Conservation (phyloP, 1,140 invertebrate genomes). For the Drosophila bocki region DNA sequence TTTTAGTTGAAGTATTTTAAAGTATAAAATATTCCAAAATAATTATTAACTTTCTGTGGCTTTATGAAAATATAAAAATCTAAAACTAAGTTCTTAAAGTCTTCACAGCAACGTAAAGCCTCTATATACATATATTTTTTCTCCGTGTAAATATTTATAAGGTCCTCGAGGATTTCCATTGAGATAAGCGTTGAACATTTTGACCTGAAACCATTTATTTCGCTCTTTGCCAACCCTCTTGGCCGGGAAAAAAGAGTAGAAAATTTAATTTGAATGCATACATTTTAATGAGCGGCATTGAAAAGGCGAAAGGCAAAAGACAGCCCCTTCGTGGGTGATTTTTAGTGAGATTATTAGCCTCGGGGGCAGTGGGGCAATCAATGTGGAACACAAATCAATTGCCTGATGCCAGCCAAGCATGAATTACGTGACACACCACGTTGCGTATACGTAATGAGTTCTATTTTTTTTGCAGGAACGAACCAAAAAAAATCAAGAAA, state of each 20-base stretch:
- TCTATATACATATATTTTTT: background rate
- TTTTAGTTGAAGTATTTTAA: rapidly evolving
- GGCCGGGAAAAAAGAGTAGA: conserved; percentile 8
- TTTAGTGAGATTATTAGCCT: conserved; percentile 33
- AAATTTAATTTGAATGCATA: conserved; percentile 73
- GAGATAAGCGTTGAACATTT: conserved; percentile 75
- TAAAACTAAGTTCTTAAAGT: too few species aligned
- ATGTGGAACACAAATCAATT: conserved; percentile 73
- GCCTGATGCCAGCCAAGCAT: conserved; percentile 58
- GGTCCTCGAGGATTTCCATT: conserved; percentile 78
- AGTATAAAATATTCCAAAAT: background rate
- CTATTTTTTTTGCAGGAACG: conserved; percentile 47
- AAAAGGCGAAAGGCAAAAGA: conserved; percentile 1
- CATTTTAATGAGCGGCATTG: conserved; percentile 41
- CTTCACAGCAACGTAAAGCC: too few species aligned
- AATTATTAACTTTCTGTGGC: background rate
- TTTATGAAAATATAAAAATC: background rate
- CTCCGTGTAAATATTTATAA: conserved; percentile 71
- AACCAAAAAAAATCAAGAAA: background rate
- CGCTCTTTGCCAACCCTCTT: conserved; percentile 40
- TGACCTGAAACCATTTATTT: conserved; percentile 56
- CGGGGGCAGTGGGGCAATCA: conserved; percentile 48
- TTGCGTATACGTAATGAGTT: conserved; percentile 80
- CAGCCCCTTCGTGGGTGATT: background rate
- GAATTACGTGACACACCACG: conserved; percentile 70